phyloP scores from a whole-genome alignment of 1,140 invertebrate genomes.

The Drosophila kepulauana region DNA sequence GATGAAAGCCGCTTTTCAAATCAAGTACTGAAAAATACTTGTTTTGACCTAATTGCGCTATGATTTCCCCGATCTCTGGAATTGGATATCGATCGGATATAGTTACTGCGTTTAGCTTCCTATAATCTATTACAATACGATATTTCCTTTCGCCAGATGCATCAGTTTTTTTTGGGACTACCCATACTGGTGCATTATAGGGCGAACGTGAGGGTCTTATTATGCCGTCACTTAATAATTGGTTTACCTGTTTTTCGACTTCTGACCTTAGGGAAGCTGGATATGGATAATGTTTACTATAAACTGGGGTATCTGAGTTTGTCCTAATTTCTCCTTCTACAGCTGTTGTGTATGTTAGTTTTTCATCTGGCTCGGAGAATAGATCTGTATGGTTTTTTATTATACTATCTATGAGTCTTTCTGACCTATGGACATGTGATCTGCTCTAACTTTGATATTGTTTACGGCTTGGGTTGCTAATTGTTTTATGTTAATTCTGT shows the following conservation, averaged over 20 bases:
- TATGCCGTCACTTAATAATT: no score
- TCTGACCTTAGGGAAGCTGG: no score
- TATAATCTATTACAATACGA: constrained; percentile 12
- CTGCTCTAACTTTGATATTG: constrained; percentile 3
- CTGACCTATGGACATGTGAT: constrained; percentile 6
- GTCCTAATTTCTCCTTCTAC: no score
- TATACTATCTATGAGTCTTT: constrained; percentile 14
- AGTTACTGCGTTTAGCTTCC: constrained; percentile 6
- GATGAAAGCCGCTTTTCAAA: constrained; percentile 7
- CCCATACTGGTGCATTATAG: constrained; percentile 10
- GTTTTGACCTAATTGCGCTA: constrained; percentile 3
- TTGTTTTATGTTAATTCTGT: constrained; percentile 12
- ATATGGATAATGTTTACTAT: no score
- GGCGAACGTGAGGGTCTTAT: no score
- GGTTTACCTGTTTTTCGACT: no score
- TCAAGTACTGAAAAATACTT: constrained; percentile 18
- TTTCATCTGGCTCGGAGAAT: no score
- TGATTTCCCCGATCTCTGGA: constrained; percentile 7
- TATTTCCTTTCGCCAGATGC: constrained; percentile 9
- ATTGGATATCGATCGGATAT: constrained; percentile 10
- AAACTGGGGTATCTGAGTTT: no score
- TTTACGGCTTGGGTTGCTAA: constrained; percentile 10
- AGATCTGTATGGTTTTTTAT: constrained; percentile 5
- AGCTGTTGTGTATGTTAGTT: no score
- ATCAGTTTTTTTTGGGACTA: constrained; percentile 1